phyloP scores from a whole-genome alignment of 2,797 vertebrate species.

The Gobio occitaniae region DNA sequence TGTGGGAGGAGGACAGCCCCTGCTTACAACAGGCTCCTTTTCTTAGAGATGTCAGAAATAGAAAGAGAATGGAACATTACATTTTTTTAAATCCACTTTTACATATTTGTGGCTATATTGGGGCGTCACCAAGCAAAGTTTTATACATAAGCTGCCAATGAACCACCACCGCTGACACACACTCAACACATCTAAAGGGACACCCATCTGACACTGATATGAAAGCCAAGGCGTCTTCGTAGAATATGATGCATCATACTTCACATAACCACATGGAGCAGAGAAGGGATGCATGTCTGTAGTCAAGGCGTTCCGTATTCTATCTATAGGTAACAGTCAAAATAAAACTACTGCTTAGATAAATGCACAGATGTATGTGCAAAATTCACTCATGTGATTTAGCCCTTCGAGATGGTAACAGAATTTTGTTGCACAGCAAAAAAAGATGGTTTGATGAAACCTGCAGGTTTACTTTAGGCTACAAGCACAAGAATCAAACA shows the following conservation, averaged over 20 bases:
- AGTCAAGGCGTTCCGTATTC: constrained; percentile 18
- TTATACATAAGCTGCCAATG: constrained; percentile 23
- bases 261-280: constrained; percentile 32
- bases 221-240: constrained; percentile 64
- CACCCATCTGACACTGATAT: constrained; percentile 58
- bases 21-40: constrained; percentile 22
- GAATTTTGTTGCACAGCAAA: background rate
- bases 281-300: constrained; percentile 2
- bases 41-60: constrained; percentile 22
- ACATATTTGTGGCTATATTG: constrained; percentile 35
- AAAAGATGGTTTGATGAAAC: background rate
- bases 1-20: constrained; percentile 9
- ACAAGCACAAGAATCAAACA: background rate
- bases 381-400: background rate
- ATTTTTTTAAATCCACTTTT: constrained; percentile 1
- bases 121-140: constrained; percentile 2
- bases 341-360: constrained; percentile 41
- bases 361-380: constrained; percentile 32
- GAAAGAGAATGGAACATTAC: constrained; percentile 12
- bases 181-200: constrained; percentile 40
- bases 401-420: background rate
- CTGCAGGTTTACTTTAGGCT: background rate
- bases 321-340: constrained; percentile 54
- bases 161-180: background rate
- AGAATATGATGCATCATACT: constrained; percentile 68